Evolutionary conservation across 2,888 invertebrate genomes (phyloP).

Genomic region (Stramonita haemastoma): DNA sequence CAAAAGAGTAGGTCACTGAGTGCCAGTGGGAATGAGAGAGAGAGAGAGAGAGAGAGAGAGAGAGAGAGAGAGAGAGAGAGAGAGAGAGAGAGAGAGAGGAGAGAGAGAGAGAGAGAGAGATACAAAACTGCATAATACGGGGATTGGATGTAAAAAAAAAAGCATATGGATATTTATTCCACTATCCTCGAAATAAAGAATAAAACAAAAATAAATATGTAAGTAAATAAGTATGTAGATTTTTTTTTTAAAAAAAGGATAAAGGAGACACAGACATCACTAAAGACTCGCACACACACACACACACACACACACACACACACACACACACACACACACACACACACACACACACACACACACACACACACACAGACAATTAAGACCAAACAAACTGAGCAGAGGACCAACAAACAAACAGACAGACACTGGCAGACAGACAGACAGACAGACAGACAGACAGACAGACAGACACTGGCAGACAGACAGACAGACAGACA

Average conservation of each 20-base stretch:
- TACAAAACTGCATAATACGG: too few relatives aligned
- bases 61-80: background rate
- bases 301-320: background rate
- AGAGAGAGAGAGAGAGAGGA: background rate
- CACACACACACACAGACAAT: background rate
- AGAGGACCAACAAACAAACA: background rate
- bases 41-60: background rate
- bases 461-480: background rate
- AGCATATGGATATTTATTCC: background rate
- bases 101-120: background rate
- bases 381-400: too few relatives aligned
- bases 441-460: background rate
- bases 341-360: background rate
- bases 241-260: background rate
- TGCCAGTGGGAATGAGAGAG: background rate
- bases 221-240: background rate
- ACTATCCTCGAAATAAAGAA: background rate
- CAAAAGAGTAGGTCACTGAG: too few relatives aligned
- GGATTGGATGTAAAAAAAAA: background rate
- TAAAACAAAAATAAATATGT: background rate
- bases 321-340: background rate
- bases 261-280: background rate
- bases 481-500: background rate
- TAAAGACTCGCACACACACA: background rate
- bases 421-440: background rate